Evolutionary conservation across 2,113 vertebrate genomes (phyloP).

Genomic region (Urocynchramus pylzowi): DNA sequence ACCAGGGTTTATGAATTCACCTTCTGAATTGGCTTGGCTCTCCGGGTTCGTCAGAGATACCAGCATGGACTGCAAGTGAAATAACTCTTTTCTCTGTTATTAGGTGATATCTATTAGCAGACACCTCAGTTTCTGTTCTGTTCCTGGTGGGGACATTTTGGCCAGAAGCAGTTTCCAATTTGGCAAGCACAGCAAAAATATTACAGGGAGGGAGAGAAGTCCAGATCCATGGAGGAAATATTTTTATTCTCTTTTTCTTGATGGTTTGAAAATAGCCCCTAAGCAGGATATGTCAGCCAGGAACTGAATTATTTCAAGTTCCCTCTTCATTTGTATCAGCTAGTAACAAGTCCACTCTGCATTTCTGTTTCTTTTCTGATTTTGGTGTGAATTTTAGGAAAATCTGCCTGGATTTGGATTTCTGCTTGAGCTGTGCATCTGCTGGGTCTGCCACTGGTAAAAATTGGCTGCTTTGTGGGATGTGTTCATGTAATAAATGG

Average conservation of each 20-base stretch:
- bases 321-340: neutral
- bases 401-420: neutral
- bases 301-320: neutral
- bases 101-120: slow-evolving; percentile 25
- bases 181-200: neutral
- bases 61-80: neutral
- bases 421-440: neutral
- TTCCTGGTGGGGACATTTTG: neutral
- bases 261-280: slow-evolving; percentile 5
- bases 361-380: neutral
- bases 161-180: slow-evolving; percentile 30
- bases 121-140: slow-evolving; percentile 6
- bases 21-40: neutral
- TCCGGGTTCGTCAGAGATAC: neutral
- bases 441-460: neutral
- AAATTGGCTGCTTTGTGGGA: neutral
- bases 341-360: neutral
- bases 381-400: neutral
- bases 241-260: slow-evolving; percentile 16
- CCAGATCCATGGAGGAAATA: slow-evolving; percentile 19
- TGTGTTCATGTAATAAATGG: neutral
- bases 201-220: slow-evolving; percentile 12
- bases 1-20: neutral
- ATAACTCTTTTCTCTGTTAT: neutral
- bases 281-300: neutral